Evolutionary conservation across 2,888 invertebrate genomes (phyloP).

Genomic region (Archips crataeganus): DNA sequence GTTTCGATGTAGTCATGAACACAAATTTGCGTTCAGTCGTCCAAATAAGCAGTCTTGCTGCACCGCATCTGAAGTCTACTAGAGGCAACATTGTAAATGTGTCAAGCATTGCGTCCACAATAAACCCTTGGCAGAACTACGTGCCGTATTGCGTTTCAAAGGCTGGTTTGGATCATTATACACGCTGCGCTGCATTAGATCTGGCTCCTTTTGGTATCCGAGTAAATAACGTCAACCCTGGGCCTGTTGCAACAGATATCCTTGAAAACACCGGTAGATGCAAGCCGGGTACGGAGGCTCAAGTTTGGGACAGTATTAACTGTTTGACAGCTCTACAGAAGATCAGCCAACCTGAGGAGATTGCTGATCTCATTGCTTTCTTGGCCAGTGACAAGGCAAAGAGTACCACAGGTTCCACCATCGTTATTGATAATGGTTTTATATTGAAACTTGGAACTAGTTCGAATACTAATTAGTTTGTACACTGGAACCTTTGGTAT

Average conservation of each 20-base stretch:
- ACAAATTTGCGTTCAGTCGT: slow-evolving; percentile 2
- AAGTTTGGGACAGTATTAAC: background rate
- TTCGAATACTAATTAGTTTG: too few relatives aligned
- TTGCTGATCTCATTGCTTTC: background rate
- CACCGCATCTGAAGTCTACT: background rate
- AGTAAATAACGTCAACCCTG: background rate
- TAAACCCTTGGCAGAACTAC: background rate
- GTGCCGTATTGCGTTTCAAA: background rate
- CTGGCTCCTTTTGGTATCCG: background rate
- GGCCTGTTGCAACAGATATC: background rate
- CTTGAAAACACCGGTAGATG: background rate
- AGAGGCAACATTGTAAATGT: slow-evolving; percentile 2
- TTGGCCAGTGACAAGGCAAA: background rate
- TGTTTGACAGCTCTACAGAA: background rate
- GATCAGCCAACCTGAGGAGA: background rate
- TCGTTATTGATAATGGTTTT: background rate
- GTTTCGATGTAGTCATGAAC: background rate
- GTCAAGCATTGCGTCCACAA: background rate
- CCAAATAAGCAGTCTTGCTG: background rate
- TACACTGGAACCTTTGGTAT: too few relatives aligned
- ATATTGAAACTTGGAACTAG: background rate
- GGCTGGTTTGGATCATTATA: background rate
- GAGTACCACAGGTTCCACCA: background rate
- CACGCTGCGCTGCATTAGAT: background rate
- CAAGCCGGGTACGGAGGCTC: background rate